Evolutionary conservation across 2,888 invertebrate species (phyloP).

Genomic region (Scrobipalpa costella): DNA sequence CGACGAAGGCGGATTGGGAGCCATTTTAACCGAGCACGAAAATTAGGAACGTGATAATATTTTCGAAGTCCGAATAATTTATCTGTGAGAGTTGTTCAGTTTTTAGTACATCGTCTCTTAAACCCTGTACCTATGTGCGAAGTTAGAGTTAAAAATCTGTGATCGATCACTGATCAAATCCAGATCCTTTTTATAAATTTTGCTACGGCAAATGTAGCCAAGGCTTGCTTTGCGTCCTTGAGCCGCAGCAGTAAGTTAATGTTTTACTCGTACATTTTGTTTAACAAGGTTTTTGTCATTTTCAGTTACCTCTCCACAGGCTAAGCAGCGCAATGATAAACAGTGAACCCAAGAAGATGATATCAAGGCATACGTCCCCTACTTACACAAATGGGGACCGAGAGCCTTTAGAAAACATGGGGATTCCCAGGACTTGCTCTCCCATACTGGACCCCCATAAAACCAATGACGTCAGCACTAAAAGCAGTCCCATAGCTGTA

Average conservation of each 20-base stretch:
- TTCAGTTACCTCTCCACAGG: slow-evolving; percentile 72
- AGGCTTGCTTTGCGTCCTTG: too few species aligned
- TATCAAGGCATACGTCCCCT: slow-evolving; percentile 74
- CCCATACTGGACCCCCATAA: slow-evolving; percentile 75
- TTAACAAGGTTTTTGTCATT: background rate
- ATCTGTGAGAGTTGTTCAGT: too few species aligned
- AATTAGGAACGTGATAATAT: too few species aligned
- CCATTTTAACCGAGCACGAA: too few species aligned
- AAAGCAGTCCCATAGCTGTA: slow-evolving; percentile 81
- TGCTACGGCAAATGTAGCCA: too few species aligned
- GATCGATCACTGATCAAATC: too few species aligned
- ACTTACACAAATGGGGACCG: slow-evolving; percentile 73
- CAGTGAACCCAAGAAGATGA: slow-evolving; percentile 75
- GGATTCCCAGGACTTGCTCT: slow-evolving; percentile 74
- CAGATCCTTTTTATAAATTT: too few species aligned
- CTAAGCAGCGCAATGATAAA: slow-evolving; percentile 51
- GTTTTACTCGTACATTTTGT: too few species aligned
- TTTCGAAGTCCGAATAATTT: too few species aligned
- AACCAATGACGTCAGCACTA: slow-evolving; percentile 66
- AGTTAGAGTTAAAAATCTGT: background rate
- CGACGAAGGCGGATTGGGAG: too few species aligned
- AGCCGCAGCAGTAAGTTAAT: too few species aligned
- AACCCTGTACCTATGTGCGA: background rate
- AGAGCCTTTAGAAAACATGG: slow-evolving; percentile 61
- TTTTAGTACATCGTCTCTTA: too few species aligned